Evolutionary conservation across 2,888 invertebrate genomes (phyloP).

Genomic region (Germaria angustata): DNA sequence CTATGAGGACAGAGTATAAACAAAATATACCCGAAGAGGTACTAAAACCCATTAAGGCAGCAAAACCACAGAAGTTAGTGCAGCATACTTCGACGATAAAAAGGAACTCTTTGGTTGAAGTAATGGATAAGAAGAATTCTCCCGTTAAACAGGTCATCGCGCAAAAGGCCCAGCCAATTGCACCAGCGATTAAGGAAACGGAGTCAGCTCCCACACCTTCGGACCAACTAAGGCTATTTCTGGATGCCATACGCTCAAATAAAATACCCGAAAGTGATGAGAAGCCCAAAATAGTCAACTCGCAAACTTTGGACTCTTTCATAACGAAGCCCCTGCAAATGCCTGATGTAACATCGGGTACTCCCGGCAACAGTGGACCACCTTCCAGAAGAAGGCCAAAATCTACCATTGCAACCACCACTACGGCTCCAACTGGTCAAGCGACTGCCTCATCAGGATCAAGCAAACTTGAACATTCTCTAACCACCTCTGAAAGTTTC

Average conservation of each 20-base stretch:
- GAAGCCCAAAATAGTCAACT: slow-evolving; percentile 75
- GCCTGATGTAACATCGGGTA: slow-evolving; percentile 76
- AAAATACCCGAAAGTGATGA: slow-evolving; percentile 77
- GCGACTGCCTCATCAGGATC: slow-evolving; percentile 55
- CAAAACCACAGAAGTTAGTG: slow-evolving; percentile 1
- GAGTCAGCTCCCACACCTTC: slow-evolving; percentile 78
- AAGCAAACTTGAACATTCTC: slow-evolving; percentile 74
- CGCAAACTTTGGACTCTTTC: slow-evolving; percentile 76
- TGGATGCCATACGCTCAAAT: slow-evolving; percentile 79
- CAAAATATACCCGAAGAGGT: slow-evolving; percentile 78
- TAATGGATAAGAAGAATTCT: slow-evolving; percentile 26
- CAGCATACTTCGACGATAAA: slow-evolving; percentile 28
- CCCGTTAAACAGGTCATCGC: slow-evolving; percentile 23
- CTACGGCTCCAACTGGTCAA: slow-evolving; percentile 71
- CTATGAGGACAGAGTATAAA: slow-evolving; percentile 78
- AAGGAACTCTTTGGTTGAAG: slow-evolving; percentile 38
- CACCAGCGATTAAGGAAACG: slow-evolving; percentile 45
- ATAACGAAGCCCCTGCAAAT: slow-evolving; percentile 77
- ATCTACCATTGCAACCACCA: slow-evolving; percentile 18
- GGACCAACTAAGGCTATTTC: slow-evolving; percentile 78
- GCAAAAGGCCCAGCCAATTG: neutral
- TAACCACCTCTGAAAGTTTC: slow-evolving; percentile 78
- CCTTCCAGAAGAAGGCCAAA: slow-evolving; percentile 58
- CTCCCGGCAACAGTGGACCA: slow-evolving; percentile 70
- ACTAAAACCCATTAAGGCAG: slow-evolving; percentile 69